phyloP scores from a whole-genome alignment of 2,113 vertebrate genomes.

The Anolis sagrei region DNA sequence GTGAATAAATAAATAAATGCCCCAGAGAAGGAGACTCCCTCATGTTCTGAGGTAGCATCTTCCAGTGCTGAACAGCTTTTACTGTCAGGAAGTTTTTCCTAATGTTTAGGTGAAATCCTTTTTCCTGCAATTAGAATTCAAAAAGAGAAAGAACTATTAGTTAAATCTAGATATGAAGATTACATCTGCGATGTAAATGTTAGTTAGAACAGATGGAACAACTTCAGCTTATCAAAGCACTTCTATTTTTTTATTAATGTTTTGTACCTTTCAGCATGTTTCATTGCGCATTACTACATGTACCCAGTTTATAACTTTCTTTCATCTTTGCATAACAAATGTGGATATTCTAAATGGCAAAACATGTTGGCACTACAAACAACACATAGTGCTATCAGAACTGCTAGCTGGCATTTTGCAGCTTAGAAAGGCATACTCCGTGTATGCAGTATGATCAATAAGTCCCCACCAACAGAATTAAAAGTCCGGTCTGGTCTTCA shows the following conservation, averaged over 20 bases:
- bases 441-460: neutral
- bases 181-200: neutral
- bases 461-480: no score
- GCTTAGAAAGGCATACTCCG: neutral
- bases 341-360: neutral
- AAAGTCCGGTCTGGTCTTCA: no score
- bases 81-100: no score
- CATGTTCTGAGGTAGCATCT: no score
- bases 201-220: neutral
- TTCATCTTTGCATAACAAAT: neutral
- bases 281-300: neutral
- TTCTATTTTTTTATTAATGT: neutral
- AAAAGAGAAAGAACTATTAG: neutral
- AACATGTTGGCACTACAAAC: neutral
- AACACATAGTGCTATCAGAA: neutral
- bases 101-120: no score
- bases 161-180: neutral
- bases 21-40: no score
- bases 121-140: no score
- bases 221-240: neutral
- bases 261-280: neutral
- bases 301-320: neutral
- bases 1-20: no score
- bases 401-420: no score
- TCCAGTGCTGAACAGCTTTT: no score